Evolutionary conservation across 2,888 invertebrate species (phyloP).

Genomic region (Drosophila mettleri): DNA sequence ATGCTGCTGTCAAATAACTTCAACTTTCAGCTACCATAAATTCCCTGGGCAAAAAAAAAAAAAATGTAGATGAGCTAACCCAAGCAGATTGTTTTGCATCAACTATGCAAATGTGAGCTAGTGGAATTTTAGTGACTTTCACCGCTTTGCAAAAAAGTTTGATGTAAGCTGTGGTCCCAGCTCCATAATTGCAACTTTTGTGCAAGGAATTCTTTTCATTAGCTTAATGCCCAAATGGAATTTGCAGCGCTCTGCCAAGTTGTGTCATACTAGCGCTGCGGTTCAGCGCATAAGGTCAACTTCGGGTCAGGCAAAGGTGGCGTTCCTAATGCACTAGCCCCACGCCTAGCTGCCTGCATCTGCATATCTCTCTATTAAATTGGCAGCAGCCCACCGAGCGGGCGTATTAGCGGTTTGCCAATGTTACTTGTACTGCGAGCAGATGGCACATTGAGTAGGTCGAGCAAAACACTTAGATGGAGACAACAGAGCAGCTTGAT

Average conservation of each 20-base stretch:
- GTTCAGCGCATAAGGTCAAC: constrained; percentile 10
- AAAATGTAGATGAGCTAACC: constrained; percentile 4
- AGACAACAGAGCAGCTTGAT: background rate
- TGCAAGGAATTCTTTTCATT: constrained; percentile 63
- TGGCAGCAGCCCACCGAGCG: constrained; percentile 15
- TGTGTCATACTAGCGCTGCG: constrained; percentile 25
- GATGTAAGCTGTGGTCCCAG: constrained; percentile 13
- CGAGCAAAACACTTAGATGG: background rate
- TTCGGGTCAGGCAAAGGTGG: constrained; percentile 20
- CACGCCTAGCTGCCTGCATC: background rate
- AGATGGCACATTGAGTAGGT: constrained; percentile 24
- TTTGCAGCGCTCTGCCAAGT: constrained; percentile 37
- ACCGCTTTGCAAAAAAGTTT: constrained; percentile 33
- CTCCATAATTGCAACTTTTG: constrained; percentile 18
- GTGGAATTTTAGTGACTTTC: constrained; percentile 49
- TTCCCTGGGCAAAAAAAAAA: constrained; percentile 38
- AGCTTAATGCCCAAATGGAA: constrained; percentile 60
- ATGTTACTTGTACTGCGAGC: constrained; percentile 52
- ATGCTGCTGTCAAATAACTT: constrained; percentile 68
- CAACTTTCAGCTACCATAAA: constrained; percentile 56
- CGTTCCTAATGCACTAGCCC: background rate
- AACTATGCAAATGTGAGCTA: constrained; percentile 57
- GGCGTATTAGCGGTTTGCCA: constrained; percentile 52
- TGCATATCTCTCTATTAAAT: constrained; percentile 5
- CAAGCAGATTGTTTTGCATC: constrained; percentile 63